Conservation (phyloP, 2,888 invertebrate species). For the Lasioglossum figueresi region DNA sequence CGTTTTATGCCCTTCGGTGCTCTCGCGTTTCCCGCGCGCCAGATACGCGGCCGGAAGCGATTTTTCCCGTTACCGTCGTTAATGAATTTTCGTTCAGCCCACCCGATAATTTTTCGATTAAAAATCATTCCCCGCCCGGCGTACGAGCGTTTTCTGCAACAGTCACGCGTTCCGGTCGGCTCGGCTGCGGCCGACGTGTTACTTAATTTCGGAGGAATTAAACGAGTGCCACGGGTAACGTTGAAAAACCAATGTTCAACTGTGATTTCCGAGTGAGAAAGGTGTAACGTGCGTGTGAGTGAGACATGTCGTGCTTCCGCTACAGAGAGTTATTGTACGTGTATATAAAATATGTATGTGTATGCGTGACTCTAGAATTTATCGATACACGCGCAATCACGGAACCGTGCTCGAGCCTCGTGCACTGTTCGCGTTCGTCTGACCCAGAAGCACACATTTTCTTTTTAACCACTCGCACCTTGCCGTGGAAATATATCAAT, state of each 20-base stretch:
- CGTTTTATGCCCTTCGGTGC: neutral
- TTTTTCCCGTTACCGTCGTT: neutral
- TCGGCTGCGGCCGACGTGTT: constrained; percentile 29
- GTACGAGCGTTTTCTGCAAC: constrained; percentile 17
- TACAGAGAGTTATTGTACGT: constrained; percentile 56
- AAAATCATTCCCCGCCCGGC: constrained; percentile 26
- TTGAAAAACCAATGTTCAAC: constrained; percentile 72
- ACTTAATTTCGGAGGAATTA: constrained; percentile 39
- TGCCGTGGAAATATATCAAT: neutral
- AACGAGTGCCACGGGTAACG: constrained; percentile 66
- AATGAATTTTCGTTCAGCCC: constrained; percentile 13
- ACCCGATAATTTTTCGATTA: constrained; percentile 40
- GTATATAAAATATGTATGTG: constrained; percentile 36
- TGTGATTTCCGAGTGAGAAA: constrained; percentile 72
- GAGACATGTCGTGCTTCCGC: constrained; percentile 57
- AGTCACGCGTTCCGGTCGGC: constrained; percentile 1
- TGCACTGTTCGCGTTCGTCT: neutral
- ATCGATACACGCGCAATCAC: constrained; percentile 56
- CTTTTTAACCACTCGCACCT: neutral
- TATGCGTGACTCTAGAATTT: constrained; percentile 58
- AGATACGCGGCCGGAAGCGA: neutral
- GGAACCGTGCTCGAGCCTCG: constrained; percentile 38
- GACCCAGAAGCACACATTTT: neutral
- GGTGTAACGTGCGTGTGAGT: constrained; percentile 54
- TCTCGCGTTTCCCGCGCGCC: neutral